A percentile compares a stretch with the other conserved stretches of the same genome.
Conservation (phyloP, 2,797 vertebrate species). For the Tinamus major region DNA sequence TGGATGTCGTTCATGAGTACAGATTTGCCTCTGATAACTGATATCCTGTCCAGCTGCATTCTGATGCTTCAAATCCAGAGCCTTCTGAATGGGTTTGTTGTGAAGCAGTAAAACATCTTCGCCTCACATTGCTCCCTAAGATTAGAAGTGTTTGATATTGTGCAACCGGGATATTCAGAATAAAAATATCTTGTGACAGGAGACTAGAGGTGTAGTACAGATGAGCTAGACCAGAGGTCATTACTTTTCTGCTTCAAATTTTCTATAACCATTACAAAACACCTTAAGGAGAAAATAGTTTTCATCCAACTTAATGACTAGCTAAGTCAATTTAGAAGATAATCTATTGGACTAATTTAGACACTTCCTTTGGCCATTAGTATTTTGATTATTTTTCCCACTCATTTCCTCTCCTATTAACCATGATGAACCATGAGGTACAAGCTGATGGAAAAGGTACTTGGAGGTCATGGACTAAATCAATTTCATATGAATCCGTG, state of each 20-base stretch:
- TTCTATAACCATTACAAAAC: constrained; percentile 26
- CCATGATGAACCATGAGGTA: constrained; percentile 1
- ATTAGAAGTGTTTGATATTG: neutral
- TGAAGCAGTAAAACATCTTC: neutral
- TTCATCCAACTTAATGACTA: neutral
- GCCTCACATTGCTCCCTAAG: neutral
- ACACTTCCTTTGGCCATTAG: constrained; percentile 35
- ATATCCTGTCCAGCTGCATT: neutral
- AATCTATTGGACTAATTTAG: constrained; percentile 36
- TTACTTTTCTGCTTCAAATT: constrained; percentile 13
- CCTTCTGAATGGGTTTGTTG: neutral
- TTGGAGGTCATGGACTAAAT: neutral
- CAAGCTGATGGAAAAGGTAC: constrained; percentile 20
- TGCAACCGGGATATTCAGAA: neutral
- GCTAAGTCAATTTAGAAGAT: constrained; percentile 4
- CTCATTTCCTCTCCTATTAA: constrained; percentile 26
- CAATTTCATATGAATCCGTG: neutral
- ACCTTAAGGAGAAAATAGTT: neutral
- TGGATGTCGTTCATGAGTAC: neutral
- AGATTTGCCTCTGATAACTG: constrained; percentile 10
- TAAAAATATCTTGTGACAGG: neutral
- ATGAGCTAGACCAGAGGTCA: neutral
- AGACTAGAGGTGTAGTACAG: neutral
- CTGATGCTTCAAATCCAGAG: neutral
- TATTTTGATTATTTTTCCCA: constrained; percentile 54